Percentiles rank a stretch among this genome's conserved stretches.
phyloP scores from a whole-genome alignment of 2,797 vertebrate genomes.

The Adelosebastes latens region DNA sequence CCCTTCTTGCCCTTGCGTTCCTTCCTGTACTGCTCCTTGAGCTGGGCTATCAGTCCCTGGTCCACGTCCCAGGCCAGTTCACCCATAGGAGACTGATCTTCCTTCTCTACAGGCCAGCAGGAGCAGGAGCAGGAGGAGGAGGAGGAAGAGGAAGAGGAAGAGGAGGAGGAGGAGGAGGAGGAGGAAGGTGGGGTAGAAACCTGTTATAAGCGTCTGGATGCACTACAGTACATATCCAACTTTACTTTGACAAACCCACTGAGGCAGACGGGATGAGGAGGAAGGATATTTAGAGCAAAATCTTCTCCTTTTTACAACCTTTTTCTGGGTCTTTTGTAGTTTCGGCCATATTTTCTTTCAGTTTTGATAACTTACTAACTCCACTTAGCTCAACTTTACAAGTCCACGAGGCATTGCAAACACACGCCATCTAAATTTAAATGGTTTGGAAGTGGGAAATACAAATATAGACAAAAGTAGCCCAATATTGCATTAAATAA shows the following conservation, averaged over 20 bases:
- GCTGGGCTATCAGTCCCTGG: conserved; percentile 96
- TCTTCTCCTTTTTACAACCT: not conserved
- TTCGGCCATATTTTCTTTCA: not conserved
- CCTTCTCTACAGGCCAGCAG: conserved; percentile 90
- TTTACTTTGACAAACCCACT: not conserved
- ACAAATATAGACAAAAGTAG: not conserved
- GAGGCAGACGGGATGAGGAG: not conserved
- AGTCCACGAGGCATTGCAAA: no score
- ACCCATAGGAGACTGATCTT: conserved; percentile 89
- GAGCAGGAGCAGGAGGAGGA: conserved; percentile 56
- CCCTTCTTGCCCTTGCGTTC: conserved; percentile 98
- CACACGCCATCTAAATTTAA: not conserved
- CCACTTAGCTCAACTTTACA: no score
- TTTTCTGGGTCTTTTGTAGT: not conserved
- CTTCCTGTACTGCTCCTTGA: conserved; percentile 99
- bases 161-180: not conserved
- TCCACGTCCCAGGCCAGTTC: conserved; percentile 94
- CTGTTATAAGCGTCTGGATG: conserved; percentile 11
- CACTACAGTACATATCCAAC: not conserved
- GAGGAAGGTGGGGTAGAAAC: not conserved
- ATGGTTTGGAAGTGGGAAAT: not conserved
- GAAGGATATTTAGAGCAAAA: not conserved
- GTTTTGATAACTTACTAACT: not conserved
- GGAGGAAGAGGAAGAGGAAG: not conserved
- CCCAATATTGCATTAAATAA: not conserved